Conservation (phyloP, 2,113 vertebrate genomes). For the Lepisosteus osseus region DNA sequence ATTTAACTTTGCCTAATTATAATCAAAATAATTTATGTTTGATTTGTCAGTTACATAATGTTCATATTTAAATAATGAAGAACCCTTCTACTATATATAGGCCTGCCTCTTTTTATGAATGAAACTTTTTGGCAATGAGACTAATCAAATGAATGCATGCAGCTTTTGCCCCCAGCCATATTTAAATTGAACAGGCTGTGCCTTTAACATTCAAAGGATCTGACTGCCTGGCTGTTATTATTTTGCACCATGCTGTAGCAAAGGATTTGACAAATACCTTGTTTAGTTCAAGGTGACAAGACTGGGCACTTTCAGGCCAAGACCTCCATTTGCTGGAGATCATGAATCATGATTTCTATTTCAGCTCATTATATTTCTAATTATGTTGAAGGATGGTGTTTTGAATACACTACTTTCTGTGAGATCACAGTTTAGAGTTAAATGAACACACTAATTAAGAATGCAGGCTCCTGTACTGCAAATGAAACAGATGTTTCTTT, state of each 20-base stretch:
- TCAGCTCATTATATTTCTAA: not conserved
- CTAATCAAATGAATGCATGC: not conserved
- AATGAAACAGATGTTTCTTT: not conserved
- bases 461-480: not conserved
- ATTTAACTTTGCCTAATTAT: not conserved
- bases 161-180: not conserved
- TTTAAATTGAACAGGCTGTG: not conserved
- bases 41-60: not conserved
- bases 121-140: not conserved
- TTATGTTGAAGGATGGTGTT: not conserved
- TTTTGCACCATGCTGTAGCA: no score
- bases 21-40: not conserved
- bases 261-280: slow-evolving; percentile 2
- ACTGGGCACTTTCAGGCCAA: not conserved
- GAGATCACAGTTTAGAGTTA: slow-evolving; percentile 9
- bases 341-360: slow-evolving; percentile 4
- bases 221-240: not conserved
- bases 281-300: slow-evolving; percentile 7
- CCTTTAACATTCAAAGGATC: slow-evolving; percentile 6
- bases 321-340: not conserved
- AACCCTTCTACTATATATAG: not conserved
- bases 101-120: not conserved
- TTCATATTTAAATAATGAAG: not conserved
- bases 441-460: slow-evolving; percentile 18
- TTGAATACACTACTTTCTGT: not conserved